A percentile compares a stretch with the other conserved stretches of the same genome.
These are phyloP conservation scores for Rutilus rutilus DNA, from an alignment of 2,113 vertebrate genomes.

Conservation along the genomic window DNA sequence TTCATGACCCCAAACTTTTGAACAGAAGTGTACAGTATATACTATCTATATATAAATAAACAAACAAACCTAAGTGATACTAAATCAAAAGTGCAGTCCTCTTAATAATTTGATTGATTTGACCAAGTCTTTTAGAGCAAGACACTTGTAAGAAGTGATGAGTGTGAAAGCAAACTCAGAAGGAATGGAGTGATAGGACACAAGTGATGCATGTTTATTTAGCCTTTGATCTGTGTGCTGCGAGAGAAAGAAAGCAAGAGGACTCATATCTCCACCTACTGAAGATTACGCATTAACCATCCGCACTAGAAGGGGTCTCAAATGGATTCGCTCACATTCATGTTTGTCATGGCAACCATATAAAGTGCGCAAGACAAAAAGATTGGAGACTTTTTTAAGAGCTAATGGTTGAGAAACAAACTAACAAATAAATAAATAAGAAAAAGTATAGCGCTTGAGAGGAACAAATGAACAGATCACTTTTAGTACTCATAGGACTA, in stretches of 20 bases:
- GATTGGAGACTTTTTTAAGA: constrained; percentile 21
- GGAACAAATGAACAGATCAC: not conserved
- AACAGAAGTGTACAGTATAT: not conserved
- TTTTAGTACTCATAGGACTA: not conserved
- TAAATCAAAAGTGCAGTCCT: not conserved
- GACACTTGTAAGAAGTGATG: not conserved
- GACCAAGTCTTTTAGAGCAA: not conserved
- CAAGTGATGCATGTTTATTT: constrained; percentile 25
- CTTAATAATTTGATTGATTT: not conserved
- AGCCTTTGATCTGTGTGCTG: constrained; percentile 32
- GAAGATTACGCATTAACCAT: constrained; percentile 16
- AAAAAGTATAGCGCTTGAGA: not conserved
- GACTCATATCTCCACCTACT: constrained; percentile 13
- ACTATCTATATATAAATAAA: not conserved
- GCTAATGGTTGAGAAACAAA: constrained; percentile 28
- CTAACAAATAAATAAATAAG: not conserved
- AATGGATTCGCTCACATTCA: constrained; percentile 35
- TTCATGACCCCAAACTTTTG: not conserved
- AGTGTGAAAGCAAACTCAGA: not conserved
- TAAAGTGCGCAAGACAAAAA: constrained; percentile 39
- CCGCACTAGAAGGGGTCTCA: constrained; percentile 25
- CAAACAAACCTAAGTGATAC: not conserved
- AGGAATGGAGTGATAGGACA: not conserved
- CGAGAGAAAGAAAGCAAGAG: not conserved
- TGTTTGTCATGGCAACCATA: constrained; percentile 57